Evolutionary conservation across 2,888 invertebrate species (phyloP).

Genomic region (Diarsia brunnea): DNA sequence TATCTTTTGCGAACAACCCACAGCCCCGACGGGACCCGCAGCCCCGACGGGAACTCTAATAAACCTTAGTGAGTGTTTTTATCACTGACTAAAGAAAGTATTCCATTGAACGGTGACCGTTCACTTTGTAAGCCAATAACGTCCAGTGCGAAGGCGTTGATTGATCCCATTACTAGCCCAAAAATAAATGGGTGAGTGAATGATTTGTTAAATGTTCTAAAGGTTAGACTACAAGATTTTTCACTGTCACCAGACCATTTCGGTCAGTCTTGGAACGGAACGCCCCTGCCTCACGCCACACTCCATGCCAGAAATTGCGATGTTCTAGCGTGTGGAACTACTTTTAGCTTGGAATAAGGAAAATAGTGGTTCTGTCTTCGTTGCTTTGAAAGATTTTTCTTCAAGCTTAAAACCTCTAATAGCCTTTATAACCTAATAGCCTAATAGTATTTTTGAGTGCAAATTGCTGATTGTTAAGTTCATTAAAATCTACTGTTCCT

Average conservation of each 20-base stretch:
- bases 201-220: constrained; percentile 79
- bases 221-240: constrained; percentile 80
- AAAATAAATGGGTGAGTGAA: constrained; percentile 70
- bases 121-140: constrained; percentile 53
- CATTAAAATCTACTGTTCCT: background rate
- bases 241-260: constrained; percentile 82
- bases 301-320: constrained; percentile 79
- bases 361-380: constrained; percentile 25
- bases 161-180: constrained; percentile 67
- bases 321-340: constrained; percentile 34
- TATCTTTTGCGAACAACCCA: no score
- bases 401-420: no score
- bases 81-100: background rate
- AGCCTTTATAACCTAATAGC: no score
- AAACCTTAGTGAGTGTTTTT: no score
- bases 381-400: background rate
- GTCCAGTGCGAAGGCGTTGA: constrained; percentile 64
- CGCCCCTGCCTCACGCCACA: no score
- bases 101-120: constrained; percentile 21
- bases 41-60: no score
- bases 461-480: background rate
- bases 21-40: no score
- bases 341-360: constrained; percentile 30
- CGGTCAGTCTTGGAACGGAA: constrained; percentile 75
- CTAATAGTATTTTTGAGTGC: background rate